Conservation (phyloP, 2,888 invertebrate genomes). For the Nomada fabriciana region DNA sequence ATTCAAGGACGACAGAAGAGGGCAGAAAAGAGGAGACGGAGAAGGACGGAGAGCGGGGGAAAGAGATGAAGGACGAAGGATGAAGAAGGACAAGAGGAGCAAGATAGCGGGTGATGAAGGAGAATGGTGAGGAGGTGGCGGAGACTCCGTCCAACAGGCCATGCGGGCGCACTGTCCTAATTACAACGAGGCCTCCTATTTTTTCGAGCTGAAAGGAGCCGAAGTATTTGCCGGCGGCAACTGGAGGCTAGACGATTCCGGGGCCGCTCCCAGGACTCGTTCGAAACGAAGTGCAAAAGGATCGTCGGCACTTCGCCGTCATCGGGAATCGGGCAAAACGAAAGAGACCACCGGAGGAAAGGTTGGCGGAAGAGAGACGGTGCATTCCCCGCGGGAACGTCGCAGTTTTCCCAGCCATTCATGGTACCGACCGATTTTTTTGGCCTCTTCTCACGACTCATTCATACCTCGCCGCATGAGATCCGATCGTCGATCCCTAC, state of each 20-base stretch:
- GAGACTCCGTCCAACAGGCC: constrained; percentile 69
- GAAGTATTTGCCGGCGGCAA: constrained; percentile 80
- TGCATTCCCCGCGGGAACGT: constrained; percentile 64
- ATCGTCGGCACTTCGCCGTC: constrained; percentile 65
- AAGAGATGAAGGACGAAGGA: constrained; percentile 31
- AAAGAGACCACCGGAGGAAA: constrained; percentile 32
- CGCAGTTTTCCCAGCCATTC: constrained; percentile 80
- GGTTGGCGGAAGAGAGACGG: neutral
- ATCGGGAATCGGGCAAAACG: constrained; percentile 54
- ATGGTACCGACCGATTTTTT: constrained; percentile 72
- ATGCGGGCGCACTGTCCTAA: constrained; percentile 85
- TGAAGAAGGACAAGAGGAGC: constrained; percentile 52
- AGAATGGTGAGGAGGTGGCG: constrained; percentile 63
- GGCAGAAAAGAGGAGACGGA: constrained; percentile 55
- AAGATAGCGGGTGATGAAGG: constrained; percentile 64
- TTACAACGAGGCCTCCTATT: constrained; percentile 82
- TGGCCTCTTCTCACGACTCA: constrained; percentile 80
- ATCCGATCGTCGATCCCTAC: constrained; percentile 76
- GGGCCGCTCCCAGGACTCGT: constrained; percentile 59
- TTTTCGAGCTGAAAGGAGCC: constrained; percentile 80
- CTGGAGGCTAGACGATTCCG: constrained; percentile 65
- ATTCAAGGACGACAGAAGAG: constrained; percentile 70
- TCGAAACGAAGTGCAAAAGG: constrained; percentile 68
- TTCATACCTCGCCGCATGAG: constrained; percentile 80
- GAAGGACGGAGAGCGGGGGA: constrained; percentile 42